Base-by-base conservation (phyloP, 2,797 vertebrate genomes). In the Botia almorhae region DNA sequence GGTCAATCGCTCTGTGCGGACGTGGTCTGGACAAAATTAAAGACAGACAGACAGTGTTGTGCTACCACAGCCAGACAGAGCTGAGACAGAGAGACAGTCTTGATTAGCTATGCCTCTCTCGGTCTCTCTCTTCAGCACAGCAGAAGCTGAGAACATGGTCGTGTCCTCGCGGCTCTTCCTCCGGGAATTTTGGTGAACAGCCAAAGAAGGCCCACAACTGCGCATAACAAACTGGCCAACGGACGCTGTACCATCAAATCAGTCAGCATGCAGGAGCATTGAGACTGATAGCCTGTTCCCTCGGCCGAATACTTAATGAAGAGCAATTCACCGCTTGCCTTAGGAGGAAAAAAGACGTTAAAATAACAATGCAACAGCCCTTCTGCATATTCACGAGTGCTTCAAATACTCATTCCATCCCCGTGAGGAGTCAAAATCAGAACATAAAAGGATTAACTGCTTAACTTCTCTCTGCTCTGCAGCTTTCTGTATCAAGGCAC, bases 401-500 rank as follows among this genome's bases (percentile, higher is more conserved):
- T 70, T 83, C 72, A 83, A 83, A 80, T 80, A 83, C 67, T 71
- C 72, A 80, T 55, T 76, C 68, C 69, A 83, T 80, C 82, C 77
- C 73, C 43, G 36, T 76, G 77, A 83, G 77, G 78, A 80, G 72
- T 67, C 50, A 76, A 83, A 76, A 80, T 70, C 74, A 75, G 71
- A 75, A 78, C 73, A 76, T 80, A 83, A 83, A 83, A 70, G 73
- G 82, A 83, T 83, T 83, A 80, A 70, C 68, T 21, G 82, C 77
- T 83, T 74, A 80, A 19, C 29, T 74, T 14, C 77, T 76, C 72
- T 71, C 43, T 60, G 82, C 72, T 64, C 68, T 16, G 53, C 50
- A 76, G 77, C 72, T 79, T 74, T 72, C 68, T 36, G 11, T 50
- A 60, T 69, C 48, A 80, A 70, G 65, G 60, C 36, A 74, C 19